A percentile compares a stretch with the other conserved stretches of the same genome.
Evolutionary conservation across 2,113 vertebrate genomes (phyloP).

Genomic region (Guaruba guarouba): DNA sequence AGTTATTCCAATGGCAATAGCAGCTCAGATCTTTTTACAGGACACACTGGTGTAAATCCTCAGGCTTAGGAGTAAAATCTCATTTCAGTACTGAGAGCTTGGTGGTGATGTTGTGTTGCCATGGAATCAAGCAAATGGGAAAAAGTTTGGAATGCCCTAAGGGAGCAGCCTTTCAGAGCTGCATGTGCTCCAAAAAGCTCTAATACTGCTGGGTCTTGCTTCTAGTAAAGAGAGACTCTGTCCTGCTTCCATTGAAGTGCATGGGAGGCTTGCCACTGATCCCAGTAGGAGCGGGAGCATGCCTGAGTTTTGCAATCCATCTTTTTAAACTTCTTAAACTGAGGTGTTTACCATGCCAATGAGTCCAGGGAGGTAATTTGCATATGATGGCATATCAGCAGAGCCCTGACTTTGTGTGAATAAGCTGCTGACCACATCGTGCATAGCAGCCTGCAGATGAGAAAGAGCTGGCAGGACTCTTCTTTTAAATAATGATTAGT

Average conservation of each 20-base stretch:
- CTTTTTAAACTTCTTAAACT: slow-evolving; percentile 1
- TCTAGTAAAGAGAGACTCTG: neutral
- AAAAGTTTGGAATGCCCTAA: slow-evolving; percentile 30
- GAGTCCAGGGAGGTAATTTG: slow-evolving; percentile 5
- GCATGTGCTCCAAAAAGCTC: slow-evolving; percentile 7
- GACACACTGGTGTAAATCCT: neutral
- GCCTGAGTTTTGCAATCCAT: neutral
- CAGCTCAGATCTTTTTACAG: slow-evolving; percentile 5
- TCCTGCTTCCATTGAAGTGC: neutral
- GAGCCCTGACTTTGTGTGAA: slow-evolving; percentile 3
- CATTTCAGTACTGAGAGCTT: slow-evolving; percentile 28
- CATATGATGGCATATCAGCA: slow-evolving; percentile 4
- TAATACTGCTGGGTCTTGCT: neutral
- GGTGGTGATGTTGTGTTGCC: slow-evolving; percentile 48
- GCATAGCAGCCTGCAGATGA: neutral
- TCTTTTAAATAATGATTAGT: neutral
- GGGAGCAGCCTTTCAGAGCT: slow-evolving; percentile 8
- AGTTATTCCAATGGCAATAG: neutral
- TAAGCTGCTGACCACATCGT: neutral
- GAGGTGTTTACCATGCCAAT: neutral
- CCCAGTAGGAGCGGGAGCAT: neutral
- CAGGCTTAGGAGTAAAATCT: slow-evolving; percentile 39
- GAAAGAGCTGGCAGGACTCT: neutral
- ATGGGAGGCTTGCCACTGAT: slow-evolving; percentile 18
- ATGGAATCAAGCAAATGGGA: slow-evolving; percentile 46